These are phyloP conservation scores for Myzus persicae DNA, from an alignment of 1,140 invertebrate genomes.

Conservation along the genomic window DNA sequence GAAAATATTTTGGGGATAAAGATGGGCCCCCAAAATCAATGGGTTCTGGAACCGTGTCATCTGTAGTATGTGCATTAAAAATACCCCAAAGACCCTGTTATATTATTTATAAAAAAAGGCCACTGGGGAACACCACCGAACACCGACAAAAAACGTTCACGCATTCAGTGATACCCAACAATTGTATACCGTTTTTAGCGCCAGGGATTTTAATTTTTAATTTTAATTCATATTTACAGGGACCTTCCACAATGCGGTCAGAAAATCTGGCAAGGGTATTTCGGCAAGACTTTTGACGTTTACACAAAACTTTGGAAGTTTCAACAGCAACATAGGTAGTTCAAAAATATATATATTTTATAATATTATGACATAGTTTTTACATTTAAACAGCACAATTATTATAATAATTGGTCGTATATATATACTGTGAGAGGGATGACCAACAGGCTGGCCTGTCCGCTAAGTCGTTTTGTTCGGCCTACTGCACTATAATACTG, in stretches of 20 bases:
- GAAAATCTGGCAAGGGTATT: conserved; percentile 98
- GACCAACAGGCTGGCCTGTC: background rate
- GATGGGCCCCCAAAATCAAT: too few species aligned
- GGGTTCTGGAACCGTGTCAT: too few species aligned
- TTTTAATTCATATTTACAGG: conserved; percentile 70
- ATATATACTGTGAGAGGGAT: background rate
- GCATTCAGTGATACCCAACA: background rate
- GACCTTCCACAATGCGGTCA: conserved; percentile 96
- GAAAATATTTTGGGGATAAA: too few species aligned
- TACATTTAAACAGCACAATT: background rate
- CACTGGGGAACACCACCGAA: background rate
- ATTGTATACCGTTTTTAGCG: background rate
- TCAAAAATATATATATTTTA: background rate
- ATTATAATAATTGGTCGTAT: background rate
- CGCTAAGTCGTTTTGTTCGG: background rate
- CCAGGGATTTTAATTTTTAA: background rate
- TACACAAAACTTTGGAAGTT: conserved; percentile 99
- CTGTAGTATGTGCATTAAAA: background rate
- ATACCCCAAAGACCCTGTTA: background rate
- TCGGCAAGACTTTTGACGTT: conserved; percentile 96
- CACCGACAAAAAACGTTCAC: too few species aligned
- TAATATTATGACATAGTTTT: background rate
- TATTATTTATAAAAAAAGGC: background rate
- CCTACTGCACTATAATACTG: conserved; percentile 13
- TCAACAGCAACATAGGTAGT: conserved; percentile 92